Evolutionary conservation across 2,113 vertebrate genomes (phyloP), one percentile per base, ranked within the genome.

Genomic region (Laticauda colubrina): DNA sequence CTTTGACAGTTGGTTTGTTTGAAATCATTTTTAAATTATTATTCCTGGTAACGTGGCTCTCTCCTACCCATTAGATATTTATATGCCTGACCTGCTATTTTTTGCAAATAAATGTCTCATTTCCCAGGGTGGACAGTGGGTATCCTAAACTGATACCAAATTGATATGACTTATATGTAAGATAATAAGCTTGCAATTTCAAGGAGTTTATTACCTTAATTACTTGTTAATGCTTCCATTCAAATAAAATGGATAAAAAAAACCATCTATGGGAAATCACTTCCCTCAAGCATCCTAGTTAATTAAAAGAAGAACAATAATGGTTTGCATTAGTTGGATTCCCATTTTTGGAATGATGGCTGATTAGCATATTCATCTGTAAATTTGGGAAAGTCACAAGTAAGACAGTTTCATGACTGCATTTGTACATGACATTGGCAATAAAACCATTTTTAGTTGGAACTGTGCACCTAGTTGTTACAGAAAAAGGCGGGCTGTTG

Each of bases 371-470:
- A 5, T 89, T 88, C 88, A 4, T 15, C 51, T 89, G 61, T 18
- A 4, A 0, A 8, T 34, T 0, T 15, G 11, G n/a, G 1, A 88
- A 14, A 53, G 24, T 26, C 34, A 53, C 14, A 5, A 29, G 23
- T 9, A 3, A 18, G 14, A 48, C 0, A 55, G 0, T 51, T 93
- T 85, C 14, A 23, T 56, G 5, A 57, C 39, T 91, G 7, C 4
- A 75, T 81, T 51, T 88, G 57, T 14, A 90, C 89, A 0, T 26
- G 59, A 11, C 61, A 0, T 2, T 8, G 0, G 0, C 55, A 0
- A 51, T 54, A 69, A 0, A 57, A 15, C 55, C 85, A 0, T 59
- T 0, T 86, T 87, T 64, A 54, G 45, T 59, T 92, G 94, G n/a
- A 85, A 93, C 56, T 55, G 20, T 34, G 75, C 5, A 7, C 89